Percentiles rank a stretch among this genome's conserved stretches.
Evolutionary conservation across 2,797 vertebrate species (phyloP).

Genomic region (Ambastaia sidthimunki): DNA sequence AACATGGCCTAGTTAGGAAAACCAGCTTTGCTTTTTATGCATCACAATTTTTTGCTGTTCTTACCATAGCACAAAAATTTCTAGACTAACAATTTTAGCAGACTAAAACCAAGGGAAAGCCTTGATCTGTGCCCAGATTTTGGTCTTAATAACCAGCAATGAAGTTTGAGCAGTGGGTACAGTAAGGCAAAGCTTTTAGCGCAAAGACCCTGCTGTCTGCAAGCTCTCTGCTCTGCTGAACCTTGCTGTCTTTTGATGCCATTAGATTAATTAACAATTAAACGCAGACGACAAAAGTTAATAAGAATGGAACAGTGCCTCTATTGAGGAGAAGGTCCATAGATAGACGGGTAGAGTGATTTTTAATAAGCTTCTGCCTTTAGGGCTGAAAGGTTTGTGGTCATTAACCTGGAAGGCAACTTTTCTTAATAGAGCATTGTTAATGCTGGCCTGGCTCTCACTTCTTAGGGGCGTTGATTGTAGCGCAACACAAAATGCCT

Average conservation of each 20-base stretch:
- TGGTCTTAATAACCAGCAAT: slow-evolving; percentile 49
- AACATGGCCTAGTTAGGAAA: background rate
- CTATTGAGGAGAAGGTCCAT: slow-evolving; percentile 75
- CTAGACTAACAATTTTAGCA: background rate
- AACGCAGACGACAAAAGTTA: slow-evolving; percentile 66
- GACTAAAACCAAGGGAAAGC: slow-evolving; percentile 22
- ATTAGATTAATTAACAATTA: slow-evolving; percentile 86
- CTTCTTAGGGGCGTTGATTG: slow-evolving; percentile 55
- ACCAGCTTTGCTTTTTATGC: too few relatives aligned
- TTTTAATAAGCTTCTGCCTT: slow-evolving; percentile 81
- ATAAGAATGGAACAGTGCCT: slow-evolving; percentile 80
- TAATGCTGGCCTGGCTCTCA: slow-evolving; percentile 56
- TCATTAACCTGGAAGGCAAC: slow-evolving; percentile 72
- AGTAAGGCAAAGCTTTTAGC: slow-evolving; percentile 59
- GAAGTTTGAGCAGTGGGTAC: slow-evolving; percentile 52
- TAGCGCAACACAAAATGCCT: background rate
- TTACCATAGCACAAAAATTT: background rate
- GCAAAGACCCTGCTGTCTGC: slow-evolving; percentile 73
- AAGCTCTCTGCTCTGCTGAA: slow-evolving; percentile 78
- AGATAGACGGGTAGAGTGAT: slow-evolving; percentile 74
- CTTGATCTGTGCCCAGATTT: slow-evolving; percentile 15
- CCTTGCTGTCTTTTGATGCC: slow-evolving; percentile 82
- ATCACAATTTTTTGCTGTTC: too few relatives aligned
- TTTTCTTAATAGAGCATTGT: slow-evolving; percentile 78
- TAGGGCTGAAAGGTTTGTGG: slow-evolving; percentile 69